These are phyloP conservation scores for Cosmia pyralina DNA, from an alignment of 2,888 invertebrate genomes.

Conservation along the genomic window DNA sequence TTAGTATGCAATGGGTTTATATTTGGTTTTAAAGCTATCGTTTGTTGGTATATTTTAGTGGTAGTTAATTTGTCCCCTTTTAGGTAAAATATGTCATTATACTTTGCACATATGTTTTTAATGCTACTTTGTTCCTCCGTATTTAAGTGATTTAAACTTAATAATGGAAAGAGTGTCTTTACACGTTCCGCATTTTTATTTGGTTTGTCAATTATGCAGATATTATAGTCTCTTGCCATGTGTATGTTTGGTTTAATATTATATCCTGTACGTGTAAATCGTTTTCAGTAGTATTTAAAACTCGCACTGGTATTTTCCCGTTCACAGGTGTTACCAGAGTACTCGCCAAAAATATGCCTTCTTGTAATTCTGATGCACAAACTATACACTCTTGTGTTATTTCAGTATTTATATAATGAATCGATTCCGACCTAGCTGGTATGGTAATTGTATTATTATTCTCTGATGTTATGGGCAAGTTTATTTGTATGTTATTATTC, in stretches of 20 bases:
- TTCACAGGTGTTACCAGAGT: not conserved
- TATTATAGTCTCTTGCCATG: not conserved
- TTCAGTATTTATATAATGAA: not conserved
- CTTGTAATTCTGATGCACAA: not conserved
- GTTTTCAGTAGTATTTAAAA: not conserved
- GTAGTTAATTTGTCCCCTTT: not conserved
- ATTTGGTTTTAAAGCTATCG: not conserved
- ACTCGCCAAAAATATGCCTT: not conserved
- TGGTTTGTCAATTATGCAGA: no score
- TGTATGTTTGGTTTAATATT: not conserved
- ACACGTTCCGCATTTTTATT: not conserved
- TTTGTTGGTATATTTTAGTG: not conserved
- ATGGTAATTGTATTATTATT: not conserved
- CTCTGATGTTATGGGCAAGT: not conserved
- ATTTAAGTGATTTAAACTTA: no score
- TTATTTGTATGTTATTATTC: not conserved
- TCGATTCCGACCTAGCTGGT: not conserved
- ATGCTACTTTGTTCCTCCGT: not conserved
- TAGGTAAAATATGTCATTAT: no score
- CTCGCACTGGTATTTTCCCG: not conserved
- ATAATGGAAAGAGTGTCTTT: no score
- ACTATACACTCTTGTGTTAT: not conserved
- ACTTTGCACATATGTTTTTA: not conserved
- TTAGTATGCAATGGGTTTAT: not conserved
- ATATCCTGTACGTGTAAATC: no score